These are phyloP conservation scores for Spea multiplicata DNA, from an alignment of 2,113 vertebrate genomes.

Conservation along the genomic window DNA sequence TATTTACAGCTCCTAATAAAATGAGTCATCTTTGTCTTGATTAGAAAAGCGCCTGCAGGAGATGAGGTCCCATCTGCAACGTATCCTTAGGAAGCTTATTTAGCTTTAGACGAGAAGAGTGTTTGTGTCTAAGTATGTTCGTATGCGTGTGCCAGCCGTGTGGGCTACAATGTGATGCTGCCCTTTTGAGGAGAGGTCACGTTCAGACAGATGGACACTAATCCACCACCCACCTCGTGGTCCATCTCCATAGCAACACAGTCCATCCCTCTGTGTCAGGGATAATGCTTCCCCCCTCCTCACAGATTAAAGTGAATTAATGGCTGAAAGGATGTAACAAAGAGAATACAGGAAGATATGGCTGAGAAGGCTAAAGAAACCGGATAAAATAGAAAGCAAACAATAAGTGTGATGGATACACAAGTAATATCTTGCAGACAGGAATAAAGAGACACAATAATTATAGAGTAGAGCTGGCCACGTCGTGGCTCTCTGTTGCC, in stretches of 20 bases:
- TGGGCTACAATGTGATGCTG: slow-evolving; percentile 29
- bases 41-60: slow-evolving; percentile 29
- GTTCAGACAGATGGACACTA: slow-evolving; percentile 13
- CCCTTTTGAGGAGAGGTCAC: slow-evolving; percentile 12
- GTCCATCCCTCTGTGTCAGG: slow-evolving; percentile 13
- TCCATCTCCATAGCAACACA: slow-evolving; percentile 35
- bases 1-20: slow-evolving; percentile 45
- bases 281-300: slow-evolving; percentile 27
- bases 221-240: slow-evolving; percentile 30
- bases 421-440: not conserved
- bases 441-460: not conserved
- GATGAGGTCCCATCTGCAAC: slow-evolving; percentile 45
- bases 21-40: slow-evolving; percentile 44
- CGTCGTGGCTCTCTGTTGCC: too few species aligned
- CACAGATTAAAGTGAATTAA: slow-evolving; percentile 21
- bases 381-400: not conserved
- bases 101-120: slow-evolving; percentile 34
- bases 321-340: slow-evolving; percentile 15
- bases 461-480: not conserved
- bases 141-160: slow-evolving; percentile 15
- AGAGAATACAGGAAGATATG: not conserved
- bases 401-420: not conserved
- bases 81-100: slow-evolving; percentile 39
- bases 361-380: not conserved
- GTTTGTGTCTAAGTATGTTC: slow-evolving; percentile 38